These are phyloP conservation scores for Cephalopterus ornatus DNA, from an alignment of 2,113 vertebrate genomes.

Conservation along the genomic window DNA sequence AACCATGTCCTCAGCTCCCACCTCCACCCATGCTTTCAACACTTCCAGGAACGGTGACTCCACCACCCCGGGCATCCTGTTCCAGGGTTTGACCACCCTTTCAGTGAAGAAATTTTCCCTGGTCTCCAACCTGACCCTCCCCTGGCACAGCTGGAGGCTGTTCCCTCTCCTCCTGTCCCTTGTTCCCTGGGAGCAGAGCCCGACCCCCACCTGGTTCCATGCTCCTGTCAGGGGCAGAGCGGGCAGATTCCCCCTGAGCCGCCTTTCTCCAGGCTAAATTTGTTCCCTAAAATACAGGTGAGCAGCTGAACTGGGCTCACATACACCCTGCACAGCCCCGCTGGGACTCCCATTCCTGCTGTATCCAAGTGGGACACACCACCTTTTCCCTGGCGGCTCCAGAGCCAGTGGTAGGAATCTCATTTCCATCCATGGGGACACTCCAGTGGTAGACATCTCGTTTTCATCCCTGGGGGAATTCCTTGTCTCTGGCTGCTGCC, in stretches of 20 bases:
- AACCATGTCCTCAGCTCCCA: neutral
- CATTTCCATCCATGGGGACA: neutral
- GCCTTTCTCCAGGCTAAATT: neutral
- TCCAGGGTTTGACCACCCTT: neutral
- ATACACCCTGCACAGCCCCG: rapidly evolving
- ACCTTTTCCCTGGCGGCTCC: neutral
- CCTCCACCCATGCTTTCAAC: neutral
- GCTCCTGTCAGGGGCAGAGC: neutral
- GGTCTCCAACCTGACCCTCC: neutral
- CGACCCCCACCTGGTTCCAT: rapidly evolving
- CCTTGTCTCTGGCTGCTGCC: neutral
- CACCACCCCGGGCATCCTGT: neutral
- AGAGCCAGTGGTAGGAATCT: neutral
- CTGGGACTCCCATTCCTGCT: neutral
- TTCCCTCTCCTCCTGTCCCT: neutral
- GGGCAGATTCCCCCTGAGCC: neutral
- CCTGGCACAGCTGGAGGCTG: neutral
- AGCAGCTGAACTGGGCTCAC: neutral
- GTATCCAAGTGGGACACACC: rapidly evolving
- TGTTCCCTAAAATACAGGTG: neutral
- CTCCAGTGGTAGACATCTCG: neutral
- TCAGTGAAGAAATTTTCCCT: neutral
- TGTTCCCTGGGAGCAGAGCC: neutral
- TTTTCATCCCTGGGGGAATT: neutral
- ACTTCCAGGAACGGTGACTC: neutral